Base-by-base conservation (phyloP, 2,113 vertebrate species). In the Stictonetta naevosa region DNA sequence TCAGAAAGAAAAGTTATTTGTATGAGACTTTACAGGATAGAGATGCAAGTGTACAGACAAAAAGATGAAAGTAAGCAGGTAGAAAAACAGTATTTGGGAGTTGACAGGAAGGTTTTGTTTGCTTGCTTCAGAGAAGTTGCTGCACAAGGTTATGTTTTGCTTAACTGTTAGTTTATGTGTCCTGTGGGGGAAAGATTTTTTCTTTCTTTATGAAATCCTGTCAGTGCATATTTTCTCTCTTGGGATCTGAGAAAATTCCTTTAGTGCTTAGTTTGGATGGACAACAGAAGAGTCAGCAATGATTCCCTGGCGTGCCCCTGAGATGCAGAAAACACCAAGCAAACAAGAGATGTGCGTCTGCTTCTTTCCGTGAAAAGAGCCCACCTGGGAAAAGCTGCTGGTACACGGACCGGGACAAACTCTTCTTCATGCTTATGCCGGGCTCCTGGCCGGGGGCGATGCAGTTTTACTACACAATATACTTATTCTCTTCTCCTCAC, bases 321-420 rank as follows among this genome's bases (percentile, higher is more conserved):
- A 55, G 50, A 42, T 5, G 6, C 14, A 76, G 71, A 62, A 23
- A 31, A 6, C 1, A 0, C 8, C 1, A 18, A 40, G 40, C 38
- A 6, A 58, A 1, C 16, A 13, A 7, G 23, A 66, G 73, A 48
- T 7, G 2, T 1, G 15, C 3, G 10, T 5, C 21, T 31, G 55
- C 42, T 82, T 28, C 58, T 55, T 38, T 19, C 42, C 20, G 22
- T 22, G 20, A 48, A 48, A 48, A 22, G 6, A 66, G 1, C 26
- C 33, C 10, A 2, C 3, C 8, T 5, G 64, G 50, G 19, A 75
- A 73, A 82, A 81, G 16, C 8, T 52, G 18, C 34, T 2, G 1
- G 62, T 17, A 29, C 5, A 6, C 6, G 19, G 13, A 22, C 19
- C 13, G 42, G 29, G 28, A 38, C 5, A 64, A 26, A 6, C 9